Evolutionary conservation across 1,140 invertebrate genomes (phyloP), one percentile per base, ranked within the genome.

Genomic region (Anastrepha ludens): DNA sequence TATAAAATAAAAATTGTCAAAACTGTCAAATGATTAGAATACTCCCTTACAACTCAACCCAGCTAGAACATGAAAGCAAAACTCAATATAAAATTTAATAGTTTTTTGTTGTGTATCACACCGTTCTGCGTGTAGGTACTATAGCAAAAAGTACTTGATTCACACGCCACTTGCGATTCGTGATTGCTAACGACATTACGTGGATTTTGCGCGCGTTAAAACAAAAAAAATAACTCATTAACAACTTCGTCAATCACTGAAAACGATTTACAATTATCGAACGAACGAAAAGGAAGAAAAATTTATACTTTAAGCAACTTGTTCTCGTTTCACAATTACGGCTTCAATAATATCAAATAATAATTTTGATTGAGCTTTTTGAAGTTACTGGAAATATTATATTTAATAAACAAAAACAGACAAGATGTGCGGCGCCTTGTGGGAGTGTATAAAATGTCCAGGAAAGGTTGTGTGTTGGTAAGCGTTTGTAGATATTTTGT

Each of bases 401-500:
- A 17, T 74, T 74, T 50, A 50, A 74, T 44, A 6, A 11, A 7
- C 17, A 15, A 15, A 47, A 74, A 55, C 20, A 67, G 29, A 15
- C 60, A 90, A 89, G 81, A 92, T 92, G 91, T 92, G 91, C 87
- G 90, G 91, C 86, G 89, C 89, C 88, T 89, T 90, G 5, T 92
- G 90, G 88, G 91, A 92, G 89, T 90, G 91, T 88, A 86, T 92
- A 2, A 92, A 92, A 87, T 92, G 91, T 86, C 91, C 91, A 2
- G 91, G 90, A 89, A 92, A 91, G 88, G 90, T 92, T 17, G 87
- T 92, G 41, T 92, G 91, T 87, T 92, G 91, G 91, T 92, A 91
- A 91, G 91, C 29, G 29, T 29, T n/a, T n/a, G n/a, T n/a, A n/a
- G n/a, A n/a, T n/a, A n/a, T n/a, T n/a, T n/a, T n/a, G n/a, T n/a